Evolutionary conservation across 2,888 invertebrate genomes (phyloP), one percentile per base, ranked within the genome.

Genomic region (Odontocolon sp.): DNA sequence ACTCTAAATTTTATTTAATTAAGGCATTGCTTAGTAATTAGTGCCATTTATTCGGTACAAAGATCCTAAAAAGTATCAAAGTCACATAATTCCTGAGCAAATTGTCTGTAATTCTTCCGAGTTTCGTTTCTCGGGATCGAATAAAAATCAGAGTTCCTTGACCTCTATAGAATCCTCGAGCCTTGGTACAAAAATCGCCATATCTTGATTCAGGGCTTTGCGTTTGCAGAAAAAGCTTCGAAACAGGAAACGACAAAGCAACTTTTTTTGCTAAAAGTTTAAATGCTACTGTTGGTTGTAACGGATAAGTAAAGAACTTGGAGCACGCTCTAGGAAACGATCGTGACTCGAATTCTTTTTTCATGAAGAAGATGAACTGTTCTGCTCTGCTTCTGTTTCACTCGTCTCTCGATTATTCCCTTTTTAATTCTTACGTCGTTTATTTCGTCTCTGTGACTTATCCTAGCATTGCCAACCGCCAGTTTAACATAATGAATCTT

Each of bases 341-440:
- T 79, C 81, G 81, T 81, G 81, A 81, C 79, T 79, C 42, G 79
- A 78, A 81, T 81, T 72, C 68, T 68, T 77, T 42, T 61, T 52
- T 61, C 59, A 57, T 66, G 52, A 36, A 57, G 8, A 14, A 52
- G 61, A 77, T 76, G 71, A 33, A 71, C 71, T 66, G 47, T 38
- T 66, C 61, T 56, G n/a, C 45, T 63, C 52, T 47, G 64, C 50
- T 40, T 26, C 40, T 47, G 21, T 14, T 61, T 23, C 56, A 28
- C 67, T 40, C 54, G 36, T 16, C 28, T 67, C 50, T 33, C 11
- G 54, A 16, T 33, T 36, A 70, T 21, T 40, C 56, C 42, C 66
- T 61, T 57, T 50, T 66, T n/a, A n/a, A n/a, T n/a, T n/a, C n/a
- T n/a, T n/a, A n/a, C 69, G 31, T 50, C 67, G 23, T 70, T 63